phyloP scores from a whole-genome alignment of 1,140 invertebrate genomes.

The Polypedilum vanderplanki region DNA sequence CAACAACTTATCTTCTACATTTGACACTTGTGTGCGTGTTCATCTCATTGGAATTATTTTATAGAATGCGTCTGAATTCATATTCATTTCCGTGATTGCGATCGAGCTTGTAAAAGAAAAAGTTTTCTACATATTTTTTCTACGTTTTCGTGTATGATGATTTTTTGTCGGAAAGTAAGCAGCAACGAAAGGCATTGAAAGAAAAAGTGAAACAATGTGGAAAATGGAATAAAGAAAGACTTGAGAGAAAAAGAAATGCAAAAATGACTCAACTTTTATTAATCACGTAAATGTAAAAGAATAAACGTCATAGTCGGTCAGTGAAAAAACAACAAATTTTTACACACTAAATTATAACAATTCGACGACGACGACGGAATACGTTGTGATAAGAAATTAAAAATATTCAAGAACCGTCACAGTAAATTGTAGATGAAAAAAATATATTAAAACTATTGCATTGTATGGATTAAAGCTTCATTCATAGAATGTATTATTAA shows the following conservation, averaged over 20 bases:
- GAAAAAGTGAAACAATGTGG: conserved; percentile 5
- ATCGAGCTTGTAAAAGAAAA: background rate
- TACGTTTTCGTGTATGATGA: background rate
- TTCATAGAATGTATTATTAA: conserved; percentile 20
- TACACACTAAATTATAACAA: background rate
- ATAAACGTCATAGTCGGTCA: background rate
- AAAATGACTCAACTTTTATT: conserved; percentile 18
- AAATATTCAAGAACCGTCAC: background rate
- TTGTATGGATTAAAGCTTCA: background rate
- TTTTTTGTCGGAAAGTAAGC: background rate
- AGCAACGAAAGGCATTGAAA: background rate
- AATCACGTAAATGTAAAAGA: background rate
- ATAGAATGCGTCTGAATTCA: background rate
- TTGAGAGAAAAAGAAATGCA: background rate
- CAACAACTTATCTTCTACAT: background rate
- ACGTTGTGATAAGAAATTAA: background rate
- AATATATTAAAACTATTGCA: background rate
- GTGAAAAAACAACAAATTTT: background rate
- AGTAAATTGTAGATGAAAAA: background rate
- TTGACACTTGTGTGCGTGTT: background rate
- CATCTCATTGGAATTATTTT: background rate
- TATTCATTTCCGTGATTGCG: conserved; percentile 4
- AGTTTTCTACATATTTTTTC: background rate
- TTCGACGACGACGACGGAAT: background rate
- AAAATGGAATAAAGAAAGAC: conserved; percentile 1